Evolutionary conservation across 2,888 invertebrate species (phyloP).

Genomic region (Phragmatobia fuliginosa): DNA sequence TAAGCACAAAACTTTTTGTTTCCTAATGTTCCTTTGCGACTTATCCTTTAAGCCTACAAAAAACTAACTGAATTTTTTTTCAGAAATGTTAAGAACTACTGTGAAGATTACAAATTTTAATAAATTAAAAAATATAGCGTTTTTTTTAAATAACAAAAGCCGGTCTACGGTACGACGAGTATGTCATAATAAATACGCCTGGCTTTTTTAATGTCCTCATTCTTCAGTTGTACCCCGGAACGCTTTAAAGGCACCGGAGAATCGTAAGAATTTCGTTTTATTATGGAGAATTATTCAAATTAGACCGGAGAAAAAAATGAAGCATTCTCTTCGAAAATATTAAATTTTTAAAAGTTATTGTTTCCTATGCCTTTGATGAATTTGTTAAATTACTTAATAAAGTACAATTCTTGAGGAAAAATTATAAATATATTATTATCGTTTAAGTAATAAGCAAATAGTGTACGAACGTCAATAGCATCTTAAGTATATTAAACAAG

Average conservation of each 20-base stretch:
- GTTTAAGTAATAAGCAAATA: constrained; percentile 1
- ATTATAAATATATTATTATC: background rate
- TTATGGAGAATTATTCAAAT: constrained; percentile 58
- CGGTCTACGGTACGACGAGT: background rate
- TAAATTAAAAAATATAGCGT: no score
- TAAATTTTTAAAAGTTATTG: constrained; percentile 22
- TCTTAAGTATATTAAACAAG: constrained; percentile 1
- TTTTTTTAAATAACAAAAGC: background rate
- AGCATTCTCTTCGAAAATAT: constrained; percentile 27
- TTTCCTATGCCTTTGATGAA: constrained; percentile 16
- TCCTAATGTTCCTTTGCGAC: no score
- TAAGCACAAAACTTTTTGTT: no score
- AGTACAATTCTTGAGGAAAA: background rate
- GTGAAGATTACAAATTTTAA: no score
- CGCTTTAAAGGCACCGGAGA: constrained; percentile 43
- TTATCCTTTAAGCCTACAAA: no score
- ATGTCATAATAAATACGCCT: constrained; percentile 20
- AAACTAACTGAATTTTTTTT: no score
- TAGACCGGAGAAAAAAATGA: constrained; percentile 37
- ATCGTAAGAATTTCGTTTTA: constrained; percentile 51
- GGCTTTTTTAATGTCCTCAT: constrained; percentile 36
- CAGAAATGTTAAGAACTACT: no score
- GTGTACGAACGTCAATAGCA: background rate
- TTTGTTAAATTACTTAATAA: constrained; percentile 15
- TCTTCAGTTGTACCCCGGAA: constrained; percentile 38